Evolutionary conservation across 2,113 vertebrate genomes (phyloP).

Genomic region (Galeopterus variegatus): DNA sequence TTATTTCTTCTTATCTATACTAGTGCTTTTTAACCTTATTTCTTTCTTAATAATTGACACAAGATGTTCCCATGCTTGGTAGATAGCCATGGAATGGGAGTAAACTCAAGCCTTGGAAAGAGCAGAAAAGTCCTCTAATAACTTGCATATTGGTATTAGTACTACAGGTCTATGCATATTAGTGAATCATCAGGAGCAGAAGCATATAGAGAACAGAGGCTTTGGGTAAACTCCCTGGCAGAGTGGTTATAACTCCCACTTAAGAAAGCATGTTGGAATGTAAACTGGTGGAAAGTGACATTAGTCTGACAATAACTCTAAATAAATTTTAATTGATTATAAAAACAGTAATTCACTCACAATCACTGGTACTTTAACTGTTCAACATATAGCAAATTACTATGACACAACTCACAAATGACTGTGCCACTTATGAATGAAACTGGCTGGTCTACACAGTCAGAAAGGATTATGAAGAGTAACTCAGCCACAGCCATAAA

Average conservation of each 20-base stretch:
- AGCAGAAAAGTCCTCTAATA: neutral
- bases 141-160: neutral
- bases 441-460: neutral
- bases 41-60: neutral
- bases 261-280: neutral
- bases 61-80: neutral
- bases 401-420: neutral
- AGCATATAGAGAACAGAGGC: neutral
- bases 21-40: neutral
- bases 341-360: neutral
- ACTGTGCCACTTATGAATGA: neutral
- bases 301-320: neutral
- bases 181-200: neutral
- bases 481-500: constrained; percentile 15
- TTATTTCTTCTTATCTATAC: constrained; percentile 2
- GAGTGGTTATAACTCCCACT: neutral
- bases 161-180: neutral
- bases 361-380: neutral
- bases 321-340: neutral
- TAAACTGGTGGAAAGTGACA: neutral
- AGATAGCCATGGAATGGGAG: neutral
- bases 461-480: neutral
- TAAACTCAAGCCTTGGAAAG: neutral
- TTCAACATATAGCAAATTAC: neutral
- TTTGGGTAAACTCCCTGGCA: neutral